A percentile compares a stretch with the other conserved stretches of the same genome.
Evolutionary conservation across 2,888 invertebrate species (phyloP).

Genomic region (Stenotaenia linearis): DNA sequence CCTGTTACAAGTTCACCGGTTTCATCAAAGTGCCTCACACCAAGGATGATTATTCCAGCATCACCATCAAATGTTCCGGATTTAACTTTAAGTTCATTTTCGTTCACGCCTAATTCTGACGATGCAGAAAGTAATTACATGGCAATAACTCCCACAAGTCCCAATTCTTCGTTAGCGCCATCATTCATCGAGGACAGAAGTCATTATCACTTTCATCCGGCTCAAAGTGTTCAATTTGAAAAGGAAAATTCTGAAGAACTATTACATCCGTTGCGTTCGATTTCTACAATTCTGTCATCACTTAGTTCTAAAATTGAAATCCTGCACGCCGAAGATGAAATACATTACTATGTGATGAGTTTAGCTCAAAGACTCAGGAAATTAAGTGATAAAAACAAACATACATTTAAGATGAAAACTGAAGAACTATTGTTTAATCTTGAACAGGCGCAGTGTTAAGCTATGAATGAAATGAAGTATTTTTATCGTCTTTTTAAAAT

Average conservation of each 20-base stretch:
- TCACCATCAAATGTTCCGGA: background rate
- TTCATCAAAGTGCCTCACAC: background rate
- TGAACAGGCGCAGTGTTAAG: background rate
- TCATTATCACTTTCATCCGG: background rate
- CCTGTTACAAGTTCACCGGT: no score
- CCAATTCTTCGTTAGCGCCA: background rate
- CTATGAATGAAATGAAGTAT: no score
- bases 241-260: background rate
- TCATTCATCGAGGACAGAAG: background rate
- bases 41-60: no score
- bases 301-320: background rate
- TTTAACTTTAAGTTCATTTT: background rate
- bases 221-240: background rate
- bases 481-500: no score
- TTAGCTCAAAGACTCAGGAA: slow-evolving; percentile 2
- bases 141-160: background rate
- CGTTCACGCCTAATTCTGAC: background rate
- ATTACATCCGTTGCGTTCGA: background rate
- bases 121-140: background rate
- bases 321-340: background rate
- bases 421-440: background rate
- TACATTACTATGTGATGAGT: background rate
- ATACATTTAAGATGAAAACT: background rate
- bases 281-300: background rate
- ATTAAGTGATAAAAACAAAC: background rate